Evolutionary conservation across 1,140 invertebrate genomes (phyloP), one percentile per base, ranked within the genome.

Genomic region (Listronotus bonariensis): DNA sequence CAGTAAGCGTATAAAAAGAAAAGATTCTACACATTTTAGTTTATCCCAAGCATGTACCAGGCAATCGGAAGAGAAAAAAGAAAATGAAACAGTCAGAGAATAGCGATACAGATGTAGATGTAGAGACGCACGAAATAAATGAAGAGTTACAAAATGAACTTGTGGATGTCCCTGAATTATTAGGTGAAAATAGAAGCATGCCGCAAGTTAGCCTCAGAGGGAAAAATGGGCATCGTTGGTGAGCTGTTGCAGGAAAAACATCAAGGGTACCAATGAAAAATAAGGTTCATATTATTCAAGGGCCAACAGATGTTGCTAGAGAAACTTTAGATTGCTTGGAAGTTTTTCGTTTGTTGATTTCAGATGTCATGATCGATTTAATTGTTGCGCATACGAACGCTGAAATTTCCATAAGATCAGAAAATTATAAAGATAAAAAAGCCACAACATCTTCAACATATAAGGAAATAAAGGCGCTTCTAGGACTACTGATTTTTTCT

Each of bases 371-470:
- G n/a, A n/a, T n/a, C n/a, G n/a, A n/a, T n/a, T n/a, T n/a, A n/a
- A n/a, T n/a, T n/a, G n/a, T n/a, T n/a, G n/a, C n/a, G n/a, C n/a
- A n/a, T n/a, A n/a, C n/a, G n/a, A n/a, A n/a, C n/a, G n/a, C n/a
- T n/a, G n/a, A n/a, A n/a, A n/a, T n/a, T n/a, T n/a, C n/a, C n/a
- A n/a, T 38, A 38, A 38, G 7, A 38, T 38, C 36, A 38, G 36
- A 38, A 38, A 38, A 38, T 38, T 38, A 38, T 38, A 38, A 38
- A 38, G 36, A 38, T 6, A 38, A 38, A 38, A 38, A 38, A 38
- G 36, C 36, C 36, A 38, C 36, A 38, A 38, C 36, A 38, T 6
- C 36, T 38, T 38, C 36, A 38, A 38, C 36, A 38, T 38, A n/a
- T n/a, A n/a, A n/a, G n/a, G 36, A 12, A 38, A 38, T 8, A 8